Evolutionary conservation across 2,113 vertebrate genomes (phyloP).

Genomic region (Alouatta palliata): DNA sequence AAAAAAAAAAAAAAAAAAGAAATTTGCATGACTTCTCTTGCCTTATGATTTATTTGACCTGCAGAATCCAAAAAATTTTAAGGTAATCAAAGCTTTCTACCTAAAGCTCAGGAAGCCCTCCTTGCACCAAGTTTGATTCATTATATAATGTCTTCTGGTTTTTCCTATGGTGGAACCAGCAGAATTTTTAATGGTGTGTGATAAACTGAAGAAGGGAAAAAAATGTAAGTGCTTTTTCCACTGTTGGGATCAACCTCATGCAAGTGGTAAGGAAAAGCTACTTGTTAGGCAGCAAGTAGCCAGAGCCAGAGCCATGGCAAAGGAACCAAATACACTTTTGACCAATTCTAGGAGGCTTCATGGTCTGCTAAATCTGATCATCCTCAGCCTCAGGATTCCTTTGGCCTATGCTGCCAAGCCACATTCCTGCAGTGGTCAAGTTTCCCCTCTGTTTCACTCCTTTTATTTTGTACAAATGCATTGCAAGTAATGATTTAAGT

Average conservation of each 20-base stretch:
- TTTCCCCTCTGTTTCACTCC: not conserved
- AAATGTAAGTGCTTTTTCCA: not conserved
- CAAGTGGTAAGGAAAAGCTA: not conserved
- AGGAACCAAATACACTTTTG: not conserved
- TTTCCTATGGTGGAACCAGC: not conserved
- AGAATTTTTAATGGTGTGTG: not conserved
- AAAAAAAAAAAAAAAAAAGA: not conserved
- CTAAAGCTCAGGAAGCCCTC: not conserved
- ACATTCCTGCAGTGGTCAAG: not conserved
- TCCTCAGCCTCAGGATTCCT: not conserved
- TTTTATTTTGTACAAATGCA: not conserved
- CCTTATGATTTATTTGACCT: not conserved
- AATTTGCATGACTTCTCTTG: not conserved
- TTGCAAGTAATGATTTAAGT: not conserved
- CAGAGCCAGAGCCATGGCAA: not conserved
- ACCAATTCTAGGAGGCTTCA: not conserved
- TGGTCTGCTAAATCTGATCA: not conserved
- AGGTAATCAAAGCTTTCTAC: not conserved
- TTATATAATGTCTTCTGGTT: not conserved
- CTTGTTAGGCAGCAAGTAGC: not conserved
- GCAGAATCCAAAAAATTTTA: not conserved
- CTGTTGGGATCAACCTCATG: not conserved
- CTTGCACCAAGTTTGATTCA: not conserved
- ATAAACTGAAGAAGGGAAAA: not conserved
- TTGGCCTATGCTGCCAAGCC: not conserved